A percentile compares a stretch with the other conserved stretches of the same genome.
Evolutionary conservation across 2,888 invertebrate species (phyloP).

Genomic region (Scaptomyza reducta): DNA sequence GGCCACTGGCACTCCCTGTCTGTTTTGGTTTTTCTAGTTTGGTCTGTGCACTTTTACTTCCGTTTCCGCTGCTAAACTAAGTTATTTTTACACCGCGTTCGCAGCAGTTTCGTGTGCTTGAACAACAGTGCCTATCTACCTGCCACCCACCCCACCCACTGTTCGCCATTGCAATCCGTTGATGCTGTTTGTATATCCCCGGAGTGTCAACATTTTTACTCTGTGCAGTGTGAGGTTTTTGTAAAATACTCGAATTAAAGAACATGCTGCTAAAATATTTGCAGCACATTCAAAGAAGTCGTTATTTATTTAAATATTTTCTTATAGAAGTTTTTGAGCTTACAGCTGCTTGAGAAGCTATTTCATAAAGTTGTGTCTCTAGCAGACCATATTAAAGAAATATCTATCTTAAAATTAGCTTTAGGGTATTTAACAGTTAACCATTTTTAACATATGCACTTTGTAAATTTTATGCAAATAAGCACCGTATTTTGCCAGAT

Average conservation of each 20-base stretch:
- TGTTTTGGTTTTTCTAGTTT: slow-evolving; percentile 23
- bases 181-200: slow-evolving; percentile 9
- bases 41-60: slow-evolving; percentile 26
- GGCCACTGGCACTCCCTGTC: not conserved
- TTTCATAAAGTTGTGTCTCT: no score
- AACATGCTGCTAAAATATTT: not conserved
- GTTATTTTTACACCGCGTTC: slow-evolving; percentile 53
- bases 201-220: slow-evolving; percentile 14
- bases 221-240: not conserved
- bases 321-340: no score
- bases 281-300: no score
- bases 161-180: not conserved
- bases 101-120: slow-evolving; percentile 51
- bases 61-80: slow-evolving; percentile 58
- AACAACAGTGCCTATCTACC: slow-evolving; percentile 37
- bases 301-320: no score
- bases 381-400: no score
- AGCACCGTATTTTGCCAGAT: slow-evolving; percentile 57
- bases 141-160: not conserved
- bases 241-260: not conserved
- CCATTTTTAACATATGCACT: not conserved
- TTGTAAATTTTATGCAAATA: slow-evolving; percentile 64
- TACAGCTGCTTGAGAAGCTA: no score
- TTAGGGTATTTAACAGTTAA: slow-evolving; percentile 28
- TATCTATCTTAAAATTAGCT: no score